Base-by-base conservation (phyloP, 2,113 vertebrate species). In the Apeltes quadracus region DNA sequence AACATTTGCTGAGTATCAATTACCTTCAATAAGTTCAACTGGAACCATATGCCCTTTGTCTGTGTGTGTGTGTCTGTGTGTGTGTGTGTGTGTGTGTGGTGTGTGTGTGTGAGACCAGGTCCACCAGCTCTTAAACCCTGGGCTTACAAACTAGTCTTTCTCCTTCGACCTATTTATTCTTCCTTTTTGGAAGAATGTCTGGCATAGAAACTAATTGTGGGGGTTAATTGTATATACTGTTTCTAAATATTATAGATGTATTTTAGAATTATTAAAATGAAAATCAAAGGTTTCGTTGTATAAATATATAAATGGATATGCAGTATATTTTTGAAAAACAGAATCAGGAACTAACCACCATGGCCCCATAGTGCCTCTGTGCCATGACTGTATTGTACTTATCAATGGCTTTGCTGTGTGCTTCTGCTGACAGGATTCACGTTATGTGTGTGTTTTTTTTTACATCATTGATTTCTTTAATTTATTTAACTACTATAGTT, bases 111-210 rank as follows among this genome's bases (percentile, higher is more conserved):
- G 34, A 1, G 58, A 32, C 29, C 51, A 38, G 69, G 25, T 84
- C 56, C 65, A 69, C 77, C 65, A 74, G 87, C 84, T 85, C 86
- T 89, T 89, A 87, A 64, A 46, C 56, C 61, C 6, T 20, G 36
- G 51, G 55, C 59, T 73, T 38, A 18, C 48, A 73, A 69, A 71
- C 65, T 62, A 13, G 61, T 23, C 9, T 63, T 79, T 79, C 85
- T 79, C 84, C 82, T 25, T 61, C 86, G 84, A 81, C 69, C 59
- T 81, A 92, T 90, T 93, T 93, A 92, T 92, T 91, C 90, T 94
- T 94, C 92, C 91, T 72, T 94, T 94, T 88, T 88, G 75, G 92
- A 94, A 94, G 87, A 94, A 88, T 93, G 46, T 77, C 75, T 88
- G 86, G 81, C 87, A 76, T 91, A 81, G 83, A 85, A 54, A 39